Evolutionary conservation across 2,888 invertebrate genomes (phyloP).

Genomic region (Epinotia bilunana): DNA sequence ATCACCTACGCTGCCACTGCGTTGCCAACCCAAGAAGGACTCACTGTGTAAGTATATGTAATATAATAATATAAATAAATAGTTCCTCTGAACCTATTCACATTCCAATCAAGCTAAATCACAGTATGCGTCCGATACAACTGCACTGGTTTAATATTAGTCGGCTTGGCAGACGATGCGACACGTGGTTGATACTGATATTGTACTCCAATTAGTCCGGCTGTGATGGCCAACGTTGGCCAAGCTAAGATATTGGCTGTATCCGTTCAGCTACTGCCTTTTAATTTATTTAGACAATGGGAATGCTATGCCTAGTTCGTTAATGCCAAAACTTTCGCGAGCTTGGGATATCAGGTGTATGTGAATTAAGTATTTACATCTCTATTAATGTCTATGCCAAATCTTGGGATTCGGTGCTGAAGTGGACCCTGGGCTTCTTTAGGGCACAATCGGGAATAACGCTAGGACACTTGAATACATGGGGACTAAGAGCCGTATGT

Average conservation of each 20-base stretch:
- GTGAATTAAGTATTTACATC: too few species aligned
- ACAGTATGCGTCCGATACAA: constrained; percentile 11
- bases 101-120: constrained; percentile 13
- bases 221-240: constrained; percentile 20
- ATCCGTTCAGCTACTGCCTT: constrained; percentile 18
- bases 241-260: constrained; percentile 22
- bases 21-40: not conserved
- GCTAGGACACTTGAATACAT: too few species aligned
- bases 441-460: too few species aligned
- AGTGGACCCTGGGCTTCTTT: too few species aligned
- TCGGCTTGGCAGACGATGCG: constrained; percentile 21
- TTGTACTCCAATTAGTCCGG: constrained; percentile 13
- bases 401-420: too few species aligned
- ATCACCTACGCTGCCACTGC: too few species aligned
- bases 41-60: too few species aligned
- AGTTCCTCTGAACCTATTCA: not conserved
- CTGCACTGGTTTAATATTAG: constrained; percentile 25
- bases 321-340: not conserved
- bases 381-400: too few species aligned
- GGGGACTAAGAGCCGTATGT: too few species aligned
- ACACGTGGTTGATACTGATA: constrained; percentile 16
- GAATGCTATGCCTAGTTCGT: not conserved
- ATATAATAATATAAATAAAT: not conserved
- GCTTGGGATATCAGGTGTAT: not conserved
- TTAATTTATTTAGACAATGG: not conserved